Evolutionary conservation across 2,888 invertebrate genomes (phyloP).

Genomic region (Drosophila nr. medialis): DNA sequence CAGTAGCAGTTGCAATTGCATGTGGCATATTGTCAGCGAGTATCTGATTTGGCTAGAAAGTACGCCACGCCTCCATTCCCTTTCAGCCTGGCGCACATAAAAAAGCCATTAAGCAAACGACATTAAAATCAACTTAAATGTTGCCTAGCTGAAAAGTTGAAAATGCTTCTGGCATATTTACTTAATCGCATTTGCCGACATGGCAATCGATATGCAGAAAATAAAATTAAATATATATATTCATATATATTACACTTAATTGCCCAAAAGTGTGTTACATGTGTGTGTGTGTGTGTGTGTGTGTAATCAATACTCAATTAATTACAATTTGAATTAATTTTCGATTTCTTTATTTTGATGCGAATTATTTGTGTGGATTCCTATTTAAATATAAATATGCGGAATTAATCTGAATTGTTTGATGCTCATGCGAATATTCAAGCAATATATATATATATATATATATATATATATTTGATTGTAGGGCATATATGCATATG

Average conservation of each 20-base stretch:
- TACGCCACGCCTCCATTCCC: neutral
- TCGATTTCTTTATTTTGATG: conserved; percentile 41
- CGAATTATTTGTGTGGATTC: conserved; percentile 25
- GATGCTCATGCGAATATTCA: neutral
- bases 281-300: neutral
- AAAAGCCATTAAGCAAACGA: conserved; percentile 73
- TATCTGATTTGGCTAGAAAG: conserved; percentile 29
- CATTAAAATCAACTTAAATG: conserved; percentile 76
- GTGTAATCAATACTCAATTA: conserved; percentile 46
- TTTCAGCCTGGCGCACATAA: conserved; percentile 55
- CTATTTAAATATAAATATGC: conserved; percentile 60
- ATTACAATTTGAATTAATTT: conserved; percentile 74
- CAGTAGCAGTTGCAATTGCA: conserved; percentile 53
- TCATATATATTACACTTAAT: conserved; percentile 12
- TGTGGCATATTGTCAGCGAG: conserved; percentile 54
- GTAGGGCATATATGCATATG: conserved; percentile 9
- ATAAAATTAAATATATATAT: neutral
- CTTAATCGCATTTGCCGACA: conserved; percentile 68
- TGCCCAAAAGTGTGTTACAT: conserved; percentile 36
- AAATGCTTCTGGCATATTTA: conserved; percentile 70
- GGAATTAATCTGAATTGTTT: conserved; percentile 63
- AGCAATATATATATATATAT: no score
- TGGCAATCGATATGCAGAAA: conserved; percentile 24
- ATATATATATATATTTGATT: neutral
- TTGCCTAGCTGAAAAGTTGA: conserved; percentile 41